These are phyloP conservation scores for Leptinotarsa peninsularis DNA, from an alignment of 2,888 invertebrate genomes.

Conservation along the genomic window DNA sequence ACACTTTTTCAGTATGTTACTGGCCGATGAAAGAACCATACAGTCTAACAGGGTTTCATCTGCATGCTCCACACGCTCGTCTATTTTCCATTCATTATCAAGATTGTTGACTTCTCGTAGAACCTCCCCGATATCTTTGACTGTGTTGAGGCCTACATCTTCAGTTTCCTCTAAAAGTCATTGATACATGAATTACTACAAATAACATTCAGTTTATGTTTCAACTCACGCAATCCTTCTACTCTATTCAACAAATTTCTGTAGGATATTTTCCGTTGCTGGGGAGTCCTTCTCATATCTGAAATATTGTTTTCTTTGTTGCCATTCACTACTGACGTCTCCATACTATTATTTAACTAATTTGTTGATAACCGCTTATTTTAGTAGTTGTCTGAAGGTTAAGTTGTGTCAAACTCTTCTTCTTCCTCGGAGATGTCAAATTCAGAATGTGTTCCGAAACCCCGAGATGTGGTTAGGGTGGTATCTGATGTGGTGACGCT, in stretches of 20 bases:
- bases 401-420: too few relatives aligned
- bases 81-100: constrained; percentile 54
- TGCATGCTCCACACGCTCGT: constrained; percentile 57
- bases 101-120: constrained; percentile 56
- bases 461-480: too few relatives aligned
- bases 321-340: constrained; percentile 23
- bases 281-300: constrained; percentile 35
- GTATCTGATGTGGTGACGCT: too few relatives aligned
- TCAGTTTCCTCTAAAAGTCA: constrained; percentile 47
- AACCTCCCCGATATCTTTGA: constrained; percentile 56
- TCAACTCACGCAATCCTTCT: constrained; percentile 54
- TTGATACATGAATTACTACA: not conserved
- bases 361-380: too few relatives aligned
- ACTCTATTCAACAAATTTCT: constrained; percentile 53
- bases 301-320: constrained; percentile 38
- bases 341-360: not conserved
- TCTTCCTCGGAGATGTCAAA: too few relatives aligned
- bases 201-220: not conserved
- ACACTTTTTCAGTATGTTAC: constrained; percentile 58
- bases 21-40: constrained; percentile 59
- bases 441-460: too few relatives aligned
- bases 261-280: constrained; percentile 49
- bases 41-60: constrained; percentile 62
- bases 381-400: too few relatives aligned
- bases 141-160: constrained; percentile 49